Percentiles rank a stretch among this genome's conserved stretches.
Conservation (phyloP, 2,888 invertebrate species). For the Blera fallax region DNA sequence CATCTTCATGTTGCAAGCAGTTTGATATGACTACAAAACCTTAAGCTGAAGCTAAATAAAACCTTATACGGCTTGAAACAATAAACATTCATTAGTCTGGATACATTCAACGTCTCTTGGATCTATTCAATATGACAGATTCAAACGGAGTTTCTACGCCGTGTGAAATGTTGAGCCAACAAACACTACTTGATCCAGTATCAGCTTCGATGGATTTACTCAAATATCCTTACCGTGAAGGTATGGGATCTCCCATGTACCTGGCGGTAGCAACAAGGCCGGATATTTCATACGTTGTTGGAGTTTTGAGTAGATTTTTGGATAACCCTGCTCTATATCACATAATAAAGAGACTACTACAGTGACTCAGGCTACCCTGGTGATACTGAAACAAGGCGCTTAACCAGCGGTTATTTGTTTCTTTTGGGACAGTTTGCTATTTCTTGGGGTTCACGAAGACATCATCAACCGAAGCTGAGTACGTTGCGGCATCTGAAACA, state of each 20-base stretch:
- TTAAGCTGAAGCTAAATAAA: constrained; percentile 40
- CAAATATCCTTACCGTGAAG: too few species aligned
- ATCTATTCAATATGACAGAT: constrained; percentile 49
- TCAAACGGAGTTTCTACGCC: constrained; percentile 16
- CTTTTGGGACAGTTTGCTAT: constrained; percentile 73
- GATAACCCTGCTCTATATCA: constrained; percentile 33
- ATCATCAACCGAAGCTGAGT: not conserved
- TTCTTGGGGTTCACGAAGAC: constrained; percentile 75
- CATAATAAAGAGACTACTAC: not conserved
- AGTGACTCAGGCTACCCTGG: constrained; percentile 72
- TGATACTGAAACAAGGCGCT: constrained; percentile 63
- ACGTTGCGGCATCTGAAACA: not conserved
- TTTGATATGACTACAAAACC: constrained; percentile 48
- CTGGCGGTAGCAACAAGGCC: too few species aligned
- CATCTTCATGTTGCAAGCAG: constrained; percentile 54
- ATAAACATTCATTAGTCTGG: constrained; percentile 34
- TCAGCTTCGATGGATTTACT: too few species aligned
- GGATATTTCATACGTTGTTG: not conserved
- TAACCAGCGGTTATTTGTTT: constrained; percentile 73
- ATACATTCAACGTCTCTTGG: constrained; percentile 42
- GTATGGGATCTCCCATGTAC: too few species aligned
- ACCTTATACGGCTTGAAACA: constrained; percentile 48
- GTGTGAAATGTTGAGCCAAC: too few species aligned
- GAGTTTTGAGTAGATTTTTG: constrained; percentile 29
- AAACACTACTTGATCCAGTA: too few species aligned